A percentile compares a stretch with the other conserved stretches of the same genome.
phyloP scores from a whole-genome alignment of 2,888 invertebrate species.

The Pseudoips prasinana region DNA sequence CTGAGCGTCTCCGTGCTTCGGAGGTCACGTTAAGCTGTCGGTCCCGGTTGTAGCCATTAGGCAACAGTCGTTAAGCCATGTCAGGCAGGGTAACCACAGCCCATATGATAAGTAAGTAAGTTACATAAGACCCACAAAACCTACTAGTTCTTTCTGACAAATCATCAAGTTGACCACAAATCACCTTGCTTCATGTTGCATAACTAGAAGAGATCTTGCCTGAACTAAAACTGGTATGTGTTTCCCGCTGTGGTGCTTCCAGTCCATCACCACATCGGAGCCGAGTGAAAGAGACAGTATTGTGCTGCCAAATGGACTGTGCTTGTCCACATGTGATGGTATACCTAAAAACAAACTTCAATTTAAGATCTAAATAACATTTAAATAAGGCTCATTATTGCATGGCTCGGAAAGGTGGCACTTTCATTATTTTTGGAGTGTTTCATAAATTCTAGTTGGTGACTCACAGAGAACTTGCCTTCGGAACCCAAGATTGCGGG shows the following conservation, averaged over 20 bases:
- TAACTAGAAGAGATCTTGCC: constrained; percentile 87
- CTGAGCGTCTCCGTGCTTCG: too few relatives aligned
- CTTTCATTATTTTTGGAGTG: too few relatives aligned
- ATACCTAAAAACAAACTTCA: constrained; percentile 84
- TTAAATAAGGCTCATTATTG: not conserved
- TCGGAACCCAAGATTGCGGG: too few relatives aligned
- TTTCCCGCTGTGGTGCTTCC: constrained; percentile 83
- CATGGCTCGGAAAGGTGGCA: not conserved
- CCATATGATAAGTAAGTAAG: too few relatives aligned
- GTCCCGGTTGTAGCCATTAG: too few relatives aligned
- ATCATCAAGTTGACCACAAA: not conserved
- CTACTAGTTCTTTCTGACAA: too few relatives aligned
- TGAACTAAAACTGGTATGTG: constrained; percentile 86
- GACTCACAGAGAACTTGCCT: too few relatives aligned
- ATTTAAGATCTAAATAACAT: not conserved
- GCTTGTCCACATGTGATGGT: constrained; percentile 97
- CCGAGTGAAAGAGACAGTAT: constrained; percentile 94
- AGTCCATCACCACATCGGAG: constrained; percentile 94
- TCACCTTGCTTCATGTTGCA: constrained; percentile 90
- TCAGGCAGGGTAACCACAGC: too few relatives aligned
- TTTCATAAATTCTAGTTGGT: too few relatives aligned
- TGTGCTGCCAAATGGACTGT: constrained; percentile 95
- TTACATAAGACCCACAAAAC: too few relatives aligned
- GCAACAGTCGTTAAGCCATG: too few relatives aligned
- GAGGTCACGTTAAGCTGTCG: too few relatives aligned